Evolutionary conservation across 64 coral and sea anemone species (phyloP).

Genomic region (Montipora sp.): DNA sequence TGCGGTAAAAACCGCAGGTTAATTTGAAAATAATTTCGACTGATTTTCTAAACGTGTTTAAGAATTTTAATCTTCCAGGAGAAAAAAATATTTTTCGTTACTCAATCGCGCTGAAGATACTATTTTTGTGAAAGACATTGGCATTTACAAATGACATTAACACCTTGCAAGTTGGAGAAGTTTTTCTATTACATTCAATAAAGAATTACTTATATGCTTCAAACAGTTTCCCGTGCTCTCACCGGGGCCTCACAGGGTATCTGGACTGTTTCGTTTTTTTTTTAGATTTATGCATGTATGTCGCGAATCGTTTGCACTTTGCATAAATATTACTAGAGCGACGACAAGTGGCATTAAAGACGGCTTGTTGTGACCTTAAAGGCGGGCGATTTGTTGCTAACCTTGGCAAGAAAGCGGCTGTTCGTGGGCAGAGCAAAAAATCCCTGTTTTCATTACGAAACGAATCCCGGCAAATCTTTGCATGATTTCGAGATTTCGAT

Average conservation of each 20-base stretch:
- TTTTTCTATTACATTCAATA: slow-evolving; percentile 76
- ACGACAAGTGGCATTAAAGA: background rate
- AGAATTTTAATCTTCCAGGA: slow-evolving; percentile 51
- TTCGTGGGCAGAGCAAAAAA: background rate
- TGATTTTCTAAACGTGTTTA: slow-evolving; percentile 51
- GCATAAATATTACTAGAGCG: slow-evolving; percentile 17
- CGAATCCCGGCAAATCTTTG: background rate
- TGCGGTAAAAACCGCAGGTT: slow-evolving; percentile 38
- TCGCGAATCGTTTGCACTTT: background rate
- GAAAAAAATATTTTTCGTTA: slow-evolving; percentile 67
- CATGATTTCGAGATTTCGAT: background rate
- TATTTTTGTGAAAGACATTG: slow-evolving; percentile 68
- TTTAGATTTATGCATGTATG: background rate
- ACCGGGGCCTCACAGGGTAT: background rate
- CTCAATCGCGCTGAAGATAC: slow-evolving; percentile 44
- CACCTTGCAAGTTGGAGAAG: slow-evolving; percentile 56
- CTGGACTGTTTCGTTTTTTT: background rate
- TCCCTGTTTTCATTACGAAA: slow-evolving; percentile 1
- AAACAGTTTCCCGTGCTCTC: background rate
- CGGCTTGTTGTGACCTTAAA: slow-evolving; percentile 19
- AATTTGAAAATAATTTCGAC: slow-evolving; percentile 36
- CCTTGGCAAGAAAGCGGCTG: background rate
- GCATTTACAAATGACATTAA: slow-evolving; percentile 85
- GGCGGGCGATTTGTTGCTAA: slow-evolving; percentile 27
- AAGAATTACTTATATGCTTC: slow-evolving; percentile 44